Evolutionary conservation across 2,797 vertebrate species (phyloP).

Genomic region (Coranthus polyacanthus): DNA sequence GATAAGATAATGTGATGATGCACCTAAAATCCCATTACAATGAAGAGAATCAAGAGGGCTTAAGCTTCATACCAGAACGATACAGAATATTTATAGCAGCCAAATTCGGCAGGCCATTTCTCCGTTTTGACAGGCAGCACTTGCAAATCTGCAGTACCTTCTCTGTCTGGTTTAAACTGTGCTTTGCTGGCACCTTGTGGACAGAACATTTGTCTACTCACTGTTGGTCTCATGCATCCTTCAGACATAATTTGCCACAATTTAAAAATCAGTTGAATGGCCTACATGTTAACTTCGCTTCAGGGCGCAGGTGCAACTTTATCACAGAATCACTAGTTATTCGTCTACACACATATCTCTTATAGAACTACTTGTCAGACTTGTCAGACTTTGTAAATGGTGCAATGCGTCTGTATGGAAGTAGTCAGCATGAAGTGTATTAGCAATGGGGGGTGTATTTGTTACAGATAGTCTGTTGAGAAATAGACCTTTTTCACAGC

Average conservation of each 20-base stretch:
- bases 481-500: no score
- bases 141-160: no score
- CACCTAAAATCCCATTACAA: neutral
- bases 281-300: no score
- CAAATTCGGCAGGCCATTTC: neutral
- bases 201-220: slow-evolving; percentile 7
- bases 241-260: neutral
- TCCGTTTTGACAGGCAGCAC: neutral
- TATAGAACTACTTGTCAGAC: no score
- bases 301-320: no score
- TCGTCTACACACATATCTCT: no score
- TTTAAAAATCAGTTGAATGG: no score
- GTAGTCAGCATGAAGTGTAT: no score
- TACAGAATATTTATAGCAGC: neutral
- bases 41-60: no score
- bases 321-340: neutral
- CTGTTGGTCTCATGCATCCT: neutral
- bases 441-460: no score
- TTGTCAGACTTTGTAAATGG: slow-evolving; percentile 1
- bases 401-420: slow-evolving; percentile 30
- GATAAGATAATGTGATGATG: neutral
- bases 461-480: no score
- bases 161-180: slow-evolving; percentile 16
- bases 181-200: slow-evolving; percentile 76
- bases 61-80: neutral